Evolutionary conservation across 2,888 invertebrate genomes (phyloP).

Genomic region (Nymphalis c-album): DNA sequence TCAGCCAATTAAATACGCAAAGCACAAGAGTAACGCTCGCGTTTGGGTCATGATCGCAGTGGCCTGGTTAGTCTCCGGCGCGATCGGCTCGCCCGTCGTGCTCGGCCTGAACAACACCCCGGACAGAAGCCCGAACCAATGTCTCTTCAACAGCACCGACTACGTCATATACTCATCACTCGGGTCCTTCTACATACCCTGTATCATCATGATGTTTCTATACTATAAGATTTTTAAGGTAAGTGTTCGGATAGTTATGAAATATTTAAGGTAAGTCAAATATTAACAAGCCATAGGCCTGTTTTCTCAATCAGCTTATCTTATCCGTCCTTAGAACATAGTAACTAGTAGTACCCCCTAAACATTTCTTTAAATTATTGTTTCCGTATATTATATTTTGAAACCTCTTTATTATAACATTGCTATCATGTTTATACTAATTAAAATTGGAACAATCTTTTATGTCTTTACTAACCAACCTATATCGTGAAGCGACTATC

Average conservation of each 20-base stretch:
- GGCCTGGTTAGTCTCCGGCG: constrained; percentile 95
- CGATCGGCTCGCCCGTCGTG: constrained; percentile 97
- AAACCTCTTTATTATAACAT: no score
- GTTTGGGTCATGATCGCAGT: constrained; percentile 96
- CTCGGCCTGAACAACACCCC: constrained; percentile 97
- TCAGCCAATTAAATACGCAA: constrained; percentile 99
- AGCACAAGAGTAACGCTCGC: constrained; percentile 97
- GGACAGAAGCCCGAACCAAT: constrained; percentile 89
- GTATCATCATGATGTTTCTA: constrained; percentile 98
- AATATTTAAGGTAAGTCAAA: constrained; percentile 4
- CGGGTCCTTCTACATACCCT: constrained; percentile 99
- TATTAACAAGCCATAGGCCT: no score
- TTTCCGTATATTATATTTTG: no score
- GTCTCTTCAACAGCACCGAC: constrained; percentile 98
- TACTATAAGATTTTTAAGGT: constrained; percentile 99
- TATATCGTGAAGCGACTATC: no score
- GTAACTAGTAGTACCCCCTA: no score
- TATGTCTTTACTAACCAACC: no score
- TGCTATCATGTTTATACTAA: no score
- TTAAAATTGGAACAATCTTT: no score
- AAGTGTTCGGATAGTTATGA: constrained; percentile 41
- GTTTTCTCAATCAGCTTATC: no score
- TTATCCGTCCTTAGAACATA: no score
- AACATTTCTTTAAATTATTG: no score
- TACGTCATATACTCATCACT: constrained; percentile 99